phyloP scores from a whole-genome alignment of 2,797 vertebrate species.

The Todus mexicanus region DNA sequence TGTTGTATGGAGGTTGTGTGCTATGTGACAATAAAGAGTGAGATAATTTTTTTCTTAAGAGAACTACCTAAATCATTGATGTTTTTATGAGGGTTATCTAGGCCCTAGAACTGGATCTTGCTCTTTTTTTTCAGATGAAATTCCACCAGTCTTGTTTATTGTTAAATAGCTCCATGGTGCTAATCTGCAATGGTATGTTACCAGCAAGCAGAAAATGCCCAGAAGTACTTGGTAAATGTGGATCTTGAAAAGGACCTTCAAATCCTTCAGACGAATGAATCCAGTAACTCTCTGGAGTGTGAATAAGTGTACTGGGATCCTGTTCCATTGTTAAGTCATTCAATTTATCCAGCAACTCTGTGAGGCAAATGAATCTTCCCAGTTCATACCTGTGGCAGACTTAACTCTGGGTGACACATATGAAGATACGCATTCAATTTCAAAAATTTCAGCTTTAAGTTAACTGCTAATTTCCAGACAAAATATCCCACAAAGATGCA shows the following conservation, averaged over 20 bases:
- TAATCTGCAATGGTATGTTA: background rate
- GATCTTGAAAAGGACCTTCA: background rate
- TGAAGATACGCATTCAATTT: background rate
- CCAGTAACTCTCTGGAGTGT: background rate
- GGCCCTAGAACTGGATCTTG: background rate
- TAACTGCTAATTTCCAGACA: background rate
- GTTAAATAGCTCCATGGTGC: background rate
- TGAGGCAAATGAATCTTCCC: background rate
- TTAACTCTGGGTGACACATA: background rate
- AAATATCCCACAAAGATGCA: background rate
- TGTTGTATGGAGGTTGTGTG: background rate
- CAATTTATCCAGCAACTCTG: background rate
- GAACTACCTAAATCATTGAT: background rate
- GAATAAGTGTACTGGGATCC: background rate
- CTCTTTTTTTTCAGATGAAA: background rate
- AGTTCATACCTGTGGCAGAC: background rate
- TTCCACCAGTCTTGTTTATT: background rate
- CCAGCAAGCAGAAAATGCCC: background rate
- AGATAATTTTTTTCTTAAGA: background rate
- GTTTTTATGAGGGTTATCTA: background rate
- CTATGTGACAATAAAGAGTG: rapidly evolving
- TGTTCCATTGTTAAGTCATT: background rate
- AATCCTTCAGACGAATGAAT: background rate
- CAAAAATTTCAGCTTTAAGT: background rate
- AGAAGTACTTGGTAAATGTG: background rate